Evolutionary conservation across 2,888 invertebrate genomes (phyloP).

Genomic region (Pseudococcus jackbeardsleyi): DNA sequence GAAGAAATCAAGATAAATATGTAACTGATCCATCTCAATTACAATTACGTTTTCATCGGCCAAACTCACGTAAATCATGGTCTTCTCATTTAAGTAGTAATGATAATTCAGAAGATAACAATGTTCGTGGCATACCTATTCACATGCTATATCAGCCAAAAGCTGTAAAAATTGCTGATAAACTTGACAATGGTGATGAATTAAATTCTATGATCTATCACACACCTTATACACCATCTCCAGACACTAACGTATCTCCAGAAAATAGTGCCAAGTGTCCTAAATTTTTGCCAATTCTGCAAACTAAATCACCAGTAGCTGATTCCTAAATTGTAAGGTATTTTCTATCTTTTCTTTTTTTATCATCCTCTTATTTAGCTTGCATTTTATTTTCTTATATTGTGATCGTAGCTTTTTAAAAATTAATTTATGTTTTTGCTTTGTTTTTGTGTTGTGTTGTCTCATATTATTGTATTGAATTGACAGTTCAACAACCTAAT

Average conservation of each 20-base stretch:
- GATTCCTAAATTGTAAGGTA: conserved; percentile 61
- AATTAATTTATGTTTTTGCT: conserved; percentile 47
- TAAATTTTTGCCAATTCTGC: conserved; percentile 58
- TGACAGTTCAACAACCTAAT: conserved; percentile 27
- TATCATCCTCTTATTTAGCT: conserved; percentile 58
- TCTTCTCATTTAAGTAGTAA: conserved; percentile 15
- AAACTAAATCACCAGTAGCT: conserved; percentile 61
- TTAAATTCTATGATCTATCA: neutral
- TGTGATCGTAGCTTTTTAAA: conserved; percentile 63
- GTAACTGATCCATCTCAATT: conserved; percentile 87
- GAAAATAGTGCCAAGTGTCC: conserved; percentile 62
- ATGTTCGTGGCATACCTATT: conserved; percentile 61
- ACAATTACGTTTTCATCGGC: conserved; percentile 69
- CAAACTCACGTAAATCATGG: conserved; percentile 66
- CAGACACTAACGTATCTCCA: conserved; percentile 58
- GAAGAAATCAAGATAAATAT: conserved; percentile 85
- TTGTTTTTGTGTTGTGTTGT: conserved; percentile 1
- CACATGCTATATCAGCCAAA: conserved; percentile 61
- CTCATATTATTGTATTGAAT: neutral
- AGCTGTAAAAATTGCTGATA: neutral
- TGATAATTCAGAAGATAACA: conserved; percentile 58
- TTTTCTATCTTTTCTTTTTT: conserved; percentile 48
- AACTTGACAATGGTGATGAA: neutral
- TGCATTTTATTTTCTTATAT: conserved; percentile 60
- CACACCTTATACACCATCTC: conserved; percentile 41